A percentile compares a stretch with the other conserved stretches of the same genome.
These are phyloP conservation scores for Parapsyche elsis DNA, from an alignment of 1,140 invertebrate genomes.

Conservation along the genomic window DNA sequence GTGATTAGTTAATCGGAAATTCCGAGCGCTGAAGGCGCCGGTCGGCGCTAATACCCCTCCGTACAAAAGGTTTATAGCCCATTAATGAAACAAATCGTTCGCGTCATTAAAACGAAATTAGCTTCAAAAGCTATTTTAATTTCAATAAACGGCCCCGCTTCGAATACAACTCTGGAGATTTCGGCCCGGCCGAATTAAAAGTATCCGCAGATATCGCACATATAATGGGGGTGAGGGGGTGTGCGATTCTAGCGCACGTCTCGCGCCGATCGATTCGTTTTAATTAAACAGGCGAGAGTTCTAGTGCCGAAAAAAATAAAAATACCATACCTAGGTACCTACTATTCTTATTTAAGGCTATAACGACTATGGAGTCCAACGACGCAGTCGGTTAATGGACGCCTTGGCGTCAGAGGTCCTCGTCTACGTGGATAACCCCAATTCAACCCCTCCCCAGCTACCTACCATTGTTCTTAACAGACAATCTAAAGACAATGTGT, in stretches of 20 bases:
- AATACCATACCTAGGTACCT: no score
- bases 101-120: conserved; percentile 44
- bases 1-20: conserved; percentile 29
- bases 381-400: background rate
- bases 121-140: conserved; percentile 42
- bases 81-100: conserved; percentile 43
- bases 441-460: no score
- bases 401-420: no score
- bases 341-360: no score
- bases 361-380: background rate
- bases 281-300: background rate
- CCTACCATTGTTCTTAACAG: no score
- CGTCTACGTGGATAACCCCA: no score
- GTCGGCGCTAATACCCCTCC: conserved; percentile 14
- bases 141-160: conserved; percentile 40
- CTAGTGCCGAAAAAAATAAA: no score
- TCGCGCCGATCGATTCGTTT: conserved; percentile 19
- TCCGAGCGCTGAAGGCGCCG: conserved; percentile 3
- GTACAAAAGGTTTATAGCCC: conserved; percentile 42
- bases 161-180: conserved; percentile 22
- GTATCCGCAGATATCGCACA: background rate
- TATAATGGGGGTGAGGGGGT: background rate
- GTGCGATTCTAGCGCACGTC: background rate
- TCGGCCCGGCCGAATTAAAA: background rate
- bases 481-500: no score